A percentile compares a stretch with the other conserved stretches of the same genome.
Evolutionary conservation across 2,797 vertebrate genomes (phyloP).

Genomic region (Dendrocincla tyrannina): DNA sequence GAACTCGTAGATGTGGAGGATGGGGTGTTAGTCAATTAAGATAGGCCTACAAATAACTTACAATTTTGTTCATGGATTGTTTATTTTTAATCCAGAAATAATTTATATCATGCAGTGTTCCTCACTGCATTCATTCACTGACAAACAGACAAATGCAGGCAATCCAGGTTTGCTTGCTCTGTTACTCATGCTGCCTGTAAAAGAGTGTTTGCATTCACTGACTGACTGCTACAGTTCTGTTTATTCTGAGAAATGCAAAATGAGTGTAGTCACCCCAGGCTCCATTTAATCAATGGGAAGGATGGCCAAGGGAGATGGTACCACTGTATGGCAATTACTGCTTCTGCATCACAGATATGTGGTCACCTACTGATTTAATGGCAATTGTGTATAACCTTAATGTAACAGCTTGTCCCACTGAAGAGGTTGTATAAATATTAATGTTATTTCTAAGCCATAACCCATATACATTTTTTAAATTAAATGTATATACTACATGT

Average conservation of each 20-base stretch:
- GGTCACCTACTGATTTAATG: neutral
- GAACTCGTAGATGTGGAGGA: neutral
- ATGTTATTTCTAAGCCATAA: neutral
- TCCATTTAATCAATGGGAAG: neutral
- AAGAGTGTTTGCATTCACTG: neutral
- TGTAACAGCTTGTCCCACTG: neutral
- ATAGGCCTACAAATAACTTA: neutral
- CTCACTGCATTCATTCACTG: neutral
- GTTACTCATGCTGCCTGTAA: neutral
- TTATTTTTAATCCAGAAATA: neutral
- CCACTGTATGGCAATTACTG: neutral
- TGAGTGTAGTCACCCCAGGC: neutral
- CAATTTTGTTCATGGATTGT: neutral
- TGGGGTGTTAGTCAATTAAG: neutral
- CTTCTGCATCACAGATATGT: neutral
- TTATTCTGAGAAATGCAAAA: neutral
- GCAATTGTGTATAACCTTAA: fast-evolving
- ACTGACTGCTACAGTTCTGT: neutral
- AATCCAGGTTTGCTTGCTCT: neutral
- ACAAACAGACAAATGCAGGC: neutral
- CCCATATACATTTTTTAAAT: neutral
- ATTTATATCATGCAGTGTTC: neutral
- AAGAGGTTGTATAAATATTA: neutral
- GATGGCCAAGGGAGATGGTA: neutral
- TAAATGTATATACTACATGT: neutral